Conservation (phyloP, 2,797 vertebrate genomes). For the Myotis pilosus region DNA sequence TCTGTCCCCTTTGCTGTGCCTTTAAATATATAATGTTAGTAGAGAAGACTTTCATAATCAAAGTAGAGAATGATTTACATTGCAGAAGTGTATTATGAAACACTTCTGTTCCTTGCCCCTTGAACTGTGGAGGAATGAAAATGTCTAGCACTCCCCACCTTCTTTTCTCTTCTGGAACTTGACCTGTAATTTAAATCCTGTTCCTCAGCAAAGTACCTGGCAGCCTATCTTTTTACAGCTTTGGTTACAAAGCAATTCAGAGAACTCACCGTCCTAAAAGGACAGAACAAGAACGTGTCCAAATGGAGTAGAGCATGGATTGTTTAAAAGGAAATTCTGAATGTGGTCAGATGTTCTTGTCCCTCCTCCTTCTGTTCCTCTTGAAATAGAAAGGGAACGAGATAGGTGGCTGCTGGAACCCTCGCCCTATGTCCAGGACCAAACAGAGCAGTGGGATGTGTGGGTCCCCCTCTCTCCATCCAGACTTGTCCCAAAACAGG, state of each 20-base stretch:
- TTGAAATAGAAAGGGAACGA: not conserved
- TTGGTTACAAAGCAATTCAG: constrained; percentile 1
- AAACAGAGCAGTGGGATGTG: accelerated
- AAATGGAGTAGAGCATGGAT: not conserved
- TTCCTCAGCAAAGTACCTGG: constrained; percentile 18
- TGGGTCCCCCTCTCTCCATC: not conserved
- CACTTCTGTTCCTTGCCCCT: constrained; percentile 50
- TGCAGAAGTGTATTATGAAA: constrained; percentile 42
- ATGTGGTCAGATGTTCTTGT: not conserved
- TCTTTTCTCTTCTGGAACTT: not conserved
- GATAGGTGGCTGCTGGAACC: not conserved
- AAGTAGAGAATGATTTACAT: constrained; percentile 17
- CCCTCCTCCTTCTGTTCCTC: not conserved
- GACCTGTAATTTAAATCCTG: constrained; percentile 45
- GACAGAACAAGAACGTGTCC: not conserved
- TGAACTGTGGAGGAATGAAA: constrained; percentile 45
- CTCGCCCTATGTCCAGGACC: not conserved
- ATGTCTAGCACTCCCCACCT: not conserved
- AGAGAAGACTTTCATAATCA: not conserved
- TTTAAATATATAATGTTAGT: not conserved
- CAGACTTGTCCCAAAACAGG: not conserved
- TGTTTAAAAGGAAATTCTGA: not conserved
- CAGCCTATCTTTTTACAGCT: not conserved
- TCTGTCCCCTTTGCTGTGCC: not conserved
- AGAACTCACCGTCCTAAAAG: not conserved